Evolutionary conservation across 2,797 vertebrate species (phyloP).

Genomic region (Microcaecilia unicolor): DNA sequence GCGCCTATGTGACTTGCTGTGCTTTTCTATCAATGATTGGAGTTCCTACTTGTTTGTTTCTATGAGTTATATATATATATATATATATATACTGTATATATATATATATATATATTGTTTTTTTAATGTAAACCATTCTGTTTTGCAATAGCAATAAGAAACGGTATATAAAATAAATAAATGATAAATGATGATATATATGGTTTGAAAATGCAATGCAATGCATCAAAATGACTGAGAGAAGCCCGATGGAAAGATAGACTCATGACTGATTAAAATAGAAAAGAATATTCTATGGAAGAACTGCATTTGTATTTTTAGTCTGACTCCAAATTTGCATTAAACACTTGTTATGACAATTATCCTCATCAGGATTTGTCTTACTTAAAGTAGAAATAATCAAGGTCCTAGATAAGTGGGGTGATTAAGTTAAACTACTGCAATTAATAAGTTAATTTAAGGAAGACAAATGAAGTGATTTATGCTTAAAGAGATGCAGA

Average conservation of each 20-base stretch:
- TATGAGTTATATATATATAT: too few relatives aligned
- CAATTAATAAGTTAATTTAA: constrained; percentile 58
- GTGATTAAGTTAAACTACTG: constrained; percentile 53
- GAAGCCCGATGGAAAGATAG: constrained; percentile 22
- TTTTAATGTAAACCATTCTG: too few relatives aligned
- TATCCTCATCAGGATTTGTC: constrained; percentile 41
- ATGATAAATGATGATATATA: too few relatives aligned
- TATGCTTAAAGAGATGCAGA: constrained; percentile 30
- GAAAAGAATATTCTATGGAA: constrained; percentile 29
- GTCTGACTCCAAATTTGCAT: constrained; percentile 38
- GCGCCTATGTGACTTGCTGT: too few relatives aligned
- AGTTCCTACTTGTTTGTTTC: too few relatives aligned
- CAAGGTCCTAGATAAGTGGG: constrained; percentile 39
- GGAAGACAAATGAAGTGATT: constrained; percentile 40
- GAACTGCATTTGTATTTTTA: constrained; percentile 37
- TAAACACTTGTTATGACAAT: constrained; percentile 56
- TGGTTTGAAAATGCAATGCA: too few relatives aligned
- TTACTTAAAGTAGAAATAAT: constrained; percentile 47
- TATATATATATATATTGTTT: too few relatives aligned
- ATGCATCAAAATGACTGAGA: too few relatives aligned
- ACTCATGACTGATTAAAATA: constrained; percentile 39
- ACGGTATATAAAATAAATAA: too few relatives aligned
- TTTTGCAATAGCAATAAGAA: too few relatives aligned
- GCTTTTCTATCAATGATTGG: too few relatives aligned
- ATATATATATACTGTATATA: too few relatives aligned